Evolutionary conservation across 2,113 vertebrate species (phyloP).

Genomic region (Apaloderma vittatum): DNA sequence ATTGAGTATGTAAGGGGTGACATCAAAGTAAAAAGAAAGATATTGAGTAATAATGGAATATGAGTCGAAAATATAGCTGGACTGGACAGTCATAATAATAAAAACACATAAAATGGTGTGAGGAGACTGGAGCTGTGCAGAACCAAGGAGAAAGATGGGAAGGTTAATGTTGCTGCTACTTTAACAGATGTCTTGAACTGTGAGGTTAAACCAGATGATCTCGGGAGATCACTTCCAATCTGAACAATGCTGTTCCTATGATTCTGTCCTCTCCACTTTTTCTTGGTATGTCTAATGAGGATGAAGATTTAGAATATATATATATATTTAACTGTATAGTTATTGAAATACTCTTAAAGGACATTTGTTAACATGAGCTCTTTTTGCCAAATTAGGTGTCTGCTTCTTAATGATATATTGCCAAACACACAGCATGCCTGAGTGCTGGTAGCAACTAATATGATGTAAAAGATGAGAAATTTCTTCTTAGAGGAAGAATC

Average conservation of each 20-base stretch:
- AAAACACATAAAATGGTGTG: background rate
- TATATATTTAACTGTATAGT: background rate
- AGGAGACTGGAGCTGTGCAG: background rate
- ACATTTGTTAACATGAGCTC: background rate
- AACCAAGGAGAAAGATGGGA: background rate
- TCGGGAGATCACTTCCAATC: background rate
- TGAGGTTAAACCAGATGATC: background rate
- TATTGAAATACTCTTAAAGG: background rate
- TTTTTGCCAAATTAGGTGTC: background rate
- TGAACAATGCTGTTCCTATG: background rate
- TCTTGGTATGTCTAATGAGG: background rate
- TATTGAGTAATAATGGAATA: background rate
- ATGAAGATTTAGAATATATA: background rate
- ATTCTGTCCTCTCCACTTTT: background rate
- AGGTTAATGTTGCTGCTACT: background rate
- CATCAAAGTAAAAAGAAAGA: background rate
- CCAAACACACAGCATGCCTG: background rate
- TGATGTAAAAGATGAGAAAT: background rate
- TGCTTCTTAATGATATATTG: background rate
- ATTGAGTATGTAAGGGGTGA: background rate
- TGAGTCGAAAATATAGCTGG: background rate
- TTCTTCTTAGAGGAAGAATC: background rate
- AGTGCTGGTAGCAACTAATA: background rate
- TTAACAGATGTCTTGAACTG: background rate
- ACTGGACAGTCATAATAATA: background rate